Evolutionary conservation across 1,140 invertebrate species (phyloP).

Genomic region (Drosophila serrata): DNA sequence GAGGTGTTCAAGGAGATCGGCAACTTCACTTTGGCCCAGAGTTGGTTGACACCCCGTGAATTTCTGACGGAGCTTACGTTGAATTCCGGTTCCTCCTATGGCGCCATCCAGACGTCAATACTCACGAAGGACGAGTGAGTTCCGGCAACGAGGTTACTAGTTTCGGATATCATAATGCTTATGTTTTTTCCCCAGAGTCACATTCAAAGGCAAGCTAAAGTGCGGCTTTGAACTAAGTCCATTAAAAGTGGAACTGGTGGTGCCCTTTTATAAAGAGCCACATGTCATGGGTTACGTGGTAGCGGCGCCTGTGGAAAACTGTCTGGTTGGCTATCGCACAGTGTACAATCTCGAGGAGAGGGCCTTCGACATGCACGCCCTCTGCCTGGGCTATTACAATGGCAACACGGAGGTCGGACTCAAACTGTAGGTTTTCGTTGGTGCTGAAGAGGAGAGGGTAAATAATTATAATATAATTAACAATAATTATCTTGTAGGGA

Average conservation of each 20-base stretch:
- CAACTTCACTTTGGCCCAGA: slow-evolving; percentile 1
- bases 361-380: slow-evolving; percentile 46
- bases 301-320: slow-evolving; percentile 14
- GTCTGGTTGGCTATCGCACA: slow-evolving; percentile 41
- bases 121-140: slow-evolving; percentile 24
- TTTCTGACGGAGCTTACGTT: slow-evolving; percentile 5
- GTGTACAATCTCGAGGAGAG: slow-evolving; percentile 26
- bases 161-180: too few species aligned
- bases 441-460: not conserved
- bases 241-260: slow-evolving; percentile 33
- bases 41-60: slow-evolving; percentile 25
- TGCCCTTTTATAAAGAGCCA: slow-evolving; percentile 41
- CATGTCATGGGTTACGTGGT: slow-evolving; percentile 38
- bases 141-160: too few species aligned
- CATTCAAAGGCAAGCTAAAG: slow-evolving; percentile 4
- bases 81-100: not conserved
- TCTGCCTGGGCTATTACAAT: slow-evolving; percentile 44
- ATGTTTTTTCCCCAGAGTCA: not conserved
- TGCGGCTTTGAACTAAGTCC: slow-evolving; percentile 33
- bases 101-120: not conserved
- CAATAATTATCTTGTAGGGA: slow-evolving; percentile 21
- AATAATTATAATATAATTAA: too few species aligned
- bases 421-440: slow-evolving; percentile 35
- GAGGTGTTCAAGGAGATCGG: slow-evolving; percentile 29
- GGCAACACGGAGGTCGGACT: slow-evolving; percentile 37